A percentile compares a stretch with the other conserved stretches of the same genome.
Evolutionary conservation across 1,140 invertebrate genomes (phyloP).

Genomic region (Venustaconcha ellipsiformis): DNA sequence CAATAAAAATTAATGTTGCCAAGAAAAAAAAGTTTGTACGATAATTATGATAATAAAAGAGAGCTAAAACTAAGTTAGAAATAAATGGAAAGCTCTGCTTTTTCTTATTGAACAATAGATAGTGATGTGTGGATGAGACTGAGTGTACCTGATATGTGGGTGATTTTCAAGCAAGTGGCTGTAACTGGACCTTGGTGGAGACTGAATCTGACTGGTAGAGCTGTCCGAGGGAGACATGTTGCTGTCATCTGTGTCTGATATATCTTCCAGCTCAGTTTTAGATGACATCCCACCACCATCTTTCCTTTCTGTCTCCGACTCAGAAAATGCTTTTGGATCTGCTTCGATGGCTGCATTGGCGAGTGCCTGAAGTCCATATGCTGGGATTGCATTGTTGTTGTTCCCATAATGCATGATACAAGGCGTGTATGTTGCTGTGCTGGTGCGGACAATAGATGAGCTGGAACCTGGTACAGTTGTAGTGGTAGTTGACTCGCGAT

Average conservation of each 20-base stretch:
- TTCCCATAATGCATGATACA: not conserved
- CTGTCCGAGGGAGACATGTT: constrained; percentile 29
- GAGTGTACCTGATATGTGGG: constrained; percentile 27
- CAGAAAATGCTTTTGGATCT: constrained; percentile 16
- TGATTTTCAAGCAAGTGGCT: constrained; percentile 22
- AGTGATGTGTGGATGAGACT: no score
- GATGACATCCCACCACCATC: constrained; percentile 3
- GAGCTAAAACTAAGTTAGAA: no score
- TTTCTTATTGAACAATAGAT: no score
- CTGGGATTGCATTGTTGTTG: constrained; percentile 8
- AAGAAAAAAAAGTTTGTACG: no score
- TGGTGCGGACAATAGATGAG: constrained; percentile 1
- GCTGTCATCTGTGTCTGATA: constrained; percentile 26
- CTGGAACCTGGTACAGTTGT: not conserved
- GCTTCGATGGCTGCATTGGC: constrained; percentile 32
- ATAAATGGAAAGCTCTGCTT: no score
- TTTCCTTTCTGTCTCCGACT: constrained; percentile 9
- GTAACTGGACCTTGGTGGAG: constrained; percentile 19
- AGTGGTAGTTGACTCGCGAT: not conserved
- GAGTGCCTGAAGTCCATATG: constrained; percentile 25
- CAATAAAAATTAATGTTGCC: no score
- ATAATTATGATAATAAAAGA: no score
- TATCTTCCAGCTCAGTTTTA: constrained; percentile 23
- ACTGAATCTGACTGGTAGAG: constrained; percentile 26
- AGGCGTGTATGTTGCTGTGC: constrained; percentile 1